phyloP scores from a whole-genome alignment of 2,888 invertebrate species.

The Pseudanteris insignis region DNA sequence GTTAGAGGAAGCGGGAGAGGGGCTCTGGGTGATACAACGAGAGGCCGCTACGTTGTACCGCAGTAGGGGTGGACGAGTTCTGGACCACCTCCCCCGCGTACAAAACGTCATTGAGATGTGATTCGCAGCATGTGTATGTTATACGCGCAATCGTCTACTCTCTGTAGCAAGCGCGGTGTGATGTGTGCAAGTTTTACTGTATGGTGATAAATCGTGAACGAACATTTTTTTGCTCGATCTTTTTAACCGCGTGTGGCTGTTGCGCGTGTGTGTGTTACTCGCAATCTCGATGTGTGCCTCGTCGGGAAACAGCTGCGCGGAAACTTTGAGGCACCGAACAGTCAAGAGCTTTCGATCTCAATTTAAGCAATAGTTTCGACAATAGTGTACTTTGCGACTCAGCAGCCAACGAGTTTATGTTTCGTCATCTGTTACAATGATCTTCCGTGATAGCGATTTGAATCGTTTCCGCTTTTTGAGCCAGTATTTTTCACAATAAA shows the following conservation, averaged over 20 bases:
- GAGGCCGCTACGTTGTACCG: constrained; percentile 59
- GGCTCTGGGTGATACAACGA: constrained; percentile 50
- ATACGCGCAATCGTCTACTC: constrained; percentile 29
- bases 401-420: neutral
- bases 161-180: constrained; percentile 13
- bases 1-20: constrained; percentile 30
- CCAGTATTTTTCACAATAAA: too few species aligned
- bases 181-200: constrained; percentile 8
- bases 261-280: constrained; percentile 23
- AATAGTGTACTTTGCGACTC: constrained; percentile 14
- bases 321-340: constrained; percentile 7
- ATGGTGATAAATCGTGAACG: constrained; percentile 19
- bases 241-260: too few species aligned
- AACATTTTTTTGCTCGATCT: constrained; percentile 12
- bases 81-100: constrained; percentile 46
- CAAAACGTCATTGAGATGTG: constrained; percentile 43
- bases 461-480: constrained; percentile 43
- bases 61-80: constrained; percentile 60
- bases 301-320: constrained; percentile 11
- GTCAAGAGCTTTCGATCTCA: constrained; percentile 5
- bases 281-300: constrained; percentile 32
- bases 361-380: constrained; percentile 11
- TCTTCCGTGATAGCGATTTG: too few species aligned
- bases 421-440: constrained; percentile 7
- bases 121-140: constrained; percentile 35